Evolutionary conservation across 2,888 invertebrate genomes (phyloP).

Genomic region (Heliconius cydno): DNA sequence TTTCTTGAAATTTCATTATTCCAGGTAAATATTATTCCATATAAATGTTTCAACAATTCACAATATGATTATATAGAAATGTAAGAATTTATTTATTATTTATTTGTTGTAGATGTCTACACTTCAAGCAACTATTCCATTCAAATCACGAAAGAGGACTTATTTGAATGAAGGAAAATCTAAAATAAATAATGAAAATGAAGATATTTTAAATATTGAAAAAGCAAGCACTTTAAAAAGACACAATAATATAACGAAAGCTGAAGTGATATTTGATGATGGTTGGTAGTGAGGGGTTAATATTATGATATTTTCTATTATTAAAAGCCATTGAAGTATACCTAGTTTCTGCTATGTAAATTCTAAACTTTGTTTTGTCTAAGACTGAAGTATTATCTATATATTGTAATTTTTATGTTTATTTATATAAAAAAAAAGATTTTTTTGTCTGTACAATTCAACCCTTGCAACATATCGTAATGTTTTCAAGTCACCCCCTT

Average conservation of each 20-base stretch:
- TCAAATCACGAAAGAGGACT: constrained; percentile 76
- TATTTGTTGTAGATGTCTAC: constrained; percentile 67
- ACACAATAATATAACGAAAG: constrained; percentile 43
- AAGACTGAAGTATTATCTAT: neutral
- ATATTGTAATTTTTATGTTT: neutral
- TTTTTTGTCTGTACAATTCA: too few species aligned
- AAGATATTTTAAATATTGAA: constrained; percentile 50
- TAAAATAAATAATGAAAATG: constrained; percentile 63
- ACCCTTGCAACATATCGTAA: too few species aligned
- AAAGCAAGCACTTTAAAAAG: constrained; percentile 36
- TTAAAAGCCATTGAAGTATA: too few species aligned
- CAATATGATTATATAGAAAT: neutral
- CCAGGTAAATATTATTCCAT: neutral
- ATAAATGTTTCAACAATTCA: constrained; percentile 19
- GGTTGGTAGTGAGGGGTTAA: constrained; percentile 10
- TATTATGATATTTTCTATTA: too few species aligned
- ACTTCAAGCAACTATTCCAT: constrained; percentile 77
- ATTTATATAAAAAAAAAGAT: neutral
- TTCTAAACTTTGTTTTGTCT: neutral
- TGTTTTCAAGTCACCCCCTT: too few species aligned
- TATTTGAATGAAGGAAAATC: constrained; percentile 53
- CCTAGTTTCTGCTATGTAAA: neutral
- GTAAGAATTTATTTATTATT: neutral
- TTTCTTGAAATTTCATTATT: neutral
- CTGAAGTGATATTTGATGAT: constrained; percentile 17